These are phyloP conservation scores for Bucorvus abyssinicus DNA, from an alignment of 2,797 vertebrate species.

Conservation along the genomic window DNA sequence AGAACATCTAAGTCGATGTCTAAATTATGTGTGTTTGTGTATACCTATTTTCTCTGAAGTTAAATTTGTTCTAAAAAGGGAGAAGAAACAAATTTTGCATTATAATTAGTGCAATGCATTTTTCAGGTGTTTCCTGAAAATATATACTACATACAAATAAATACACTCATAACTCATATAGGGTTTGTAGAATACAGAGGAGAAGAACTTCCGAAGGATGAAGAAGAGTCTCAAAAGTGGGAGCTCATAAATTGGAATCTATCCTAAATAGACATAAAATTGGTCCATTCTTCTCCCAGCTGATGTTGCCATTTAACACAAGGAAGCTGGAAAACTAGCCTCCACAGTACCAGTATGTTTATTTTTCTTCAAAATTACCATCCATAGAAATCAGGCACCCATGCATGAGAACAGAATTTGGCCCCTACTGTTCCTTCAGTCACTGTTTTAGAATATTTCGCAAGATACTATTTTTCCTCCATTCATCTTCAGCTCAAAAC, in stretches of 20 bases:
- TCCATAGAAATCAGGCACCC: background rate
- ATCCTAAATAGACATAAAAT: background rate
- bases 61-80: background rate
- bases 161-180: background rate
- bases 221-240: background rate
- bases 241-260: background rate
- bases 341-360: background rate
- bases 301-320: background rate
- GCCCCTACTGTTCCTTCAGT: background rate
- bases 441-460: background rate
- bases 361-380: background rate
- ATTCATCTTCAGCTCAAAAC: background rate
- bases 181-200: background rate
- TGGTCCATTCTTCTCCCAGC: background rate
- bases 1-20: background rate
- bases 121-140: background rate
- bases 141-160: background rate
- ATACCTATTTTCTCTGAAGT: background rate
- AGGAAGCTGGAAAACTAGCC: background rate
- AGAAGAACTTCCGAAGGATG: background rate
- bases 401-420: background rate
- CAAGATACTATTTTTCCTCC: background rate
- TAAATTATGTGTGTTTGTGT: background rate
- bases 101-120: background rate
- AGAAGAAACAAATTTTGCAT: background rate